Base-by-base conservation (phyloP, 2,113 vertebrate genomes). In the Antennarius striatus region DNA sequence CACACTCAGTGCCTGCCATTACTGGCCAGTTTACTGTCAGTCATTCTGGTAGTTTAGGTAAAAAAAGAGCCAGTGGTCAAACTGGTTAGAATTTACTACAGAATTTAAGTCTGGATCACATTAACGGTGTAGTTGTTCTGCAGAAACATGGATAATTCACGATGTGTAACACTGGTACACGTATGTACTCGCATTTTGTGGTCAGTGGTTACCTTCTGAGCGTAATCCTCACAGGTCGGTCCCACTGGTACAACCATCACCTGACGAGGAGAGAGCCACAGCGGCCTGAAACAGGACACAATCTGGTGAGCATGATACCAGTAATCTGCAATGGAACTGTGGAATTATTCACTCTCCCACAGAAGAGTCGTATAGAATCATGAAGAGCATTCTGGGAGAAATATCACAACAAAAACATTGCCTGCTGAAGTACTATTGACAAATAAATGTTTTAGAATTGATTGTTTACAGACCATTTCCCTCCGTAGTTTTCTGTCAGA, bases 221-320 rank as follows among this genome's bases (percentile, higher is more conserved):
- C 98, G 64, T 98, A 99, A 2, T 96, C 96, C 32, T 99, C 96
- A 86, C 95, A 96, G 0, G 94, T 94, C 42, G 96, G 95, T 85
- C 96, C 97, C 68, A 99, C 95, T 3, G 98, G 95, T 50, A 99
- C 92, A 2, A 99, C 94, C 97, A 99, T 99, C 56, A 98, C 95
- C 74, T 99, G 98, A 67, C 91, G 92, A 40, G 98, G 98, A 43
- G 98, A 99, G 51, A 99, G 91, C 98, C 98, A 99, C 65, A 99
- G 92, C 0, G 98, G 98, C 98, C 98, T 99, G 68, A 10, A 71
- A 70, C n/a, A 54, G 28, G 2, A 62, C 56, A 70, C 17, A 42
- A 17, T 17, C 17, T 76, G 65, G 12, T 3, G 14, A 16, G n/a
- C 39, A 15, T 53, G 60, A 45, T 40, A 71, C 73, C 39, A 84